Evolutionary conservation across 2,113 vertebrate species (phyloP).

Genomic region (Turnix velox): DNA sequence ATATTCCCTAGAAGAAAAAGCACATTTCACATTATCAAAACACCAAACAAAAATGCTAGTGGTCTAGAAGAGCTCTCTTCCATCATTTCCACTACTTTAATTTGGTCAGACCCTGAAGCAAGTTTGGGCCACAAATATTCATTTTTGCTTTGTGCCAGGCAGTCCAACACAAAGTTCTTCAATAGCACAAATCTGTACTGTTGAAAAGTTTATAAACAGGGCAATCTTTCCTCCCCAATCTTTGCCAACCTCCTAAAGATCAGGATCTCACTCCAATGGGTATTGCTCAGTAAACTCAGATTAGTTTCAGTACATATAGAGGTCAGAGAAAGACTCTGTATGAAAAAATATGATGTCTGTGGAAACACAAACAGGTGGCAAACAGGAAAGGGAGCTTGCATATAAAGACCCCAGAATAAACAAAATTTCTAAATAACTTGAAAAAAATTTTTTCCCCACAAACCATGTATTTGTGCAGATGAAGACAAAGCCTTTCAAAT

Average conservation of each 20-base stretch:
- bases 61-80: background rate
- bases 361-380: background rate
- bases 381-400: background rate
- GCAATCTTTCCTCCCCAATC: background rate
- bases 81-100: background rate
- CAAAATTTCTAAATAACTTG: background rate
- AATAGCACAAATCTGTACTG: background rate
- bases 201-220: background rate
- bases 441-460: background rate
- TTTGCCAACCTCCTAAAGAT: background rate
- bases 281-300: background rate
- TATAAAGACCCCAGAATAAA: background rate
- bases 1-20: constrained; percentile 83
- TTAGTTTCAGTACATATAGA: background rate
- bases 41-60: background rate
- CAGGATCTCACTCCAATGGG: background rate
- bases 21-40: background rate
- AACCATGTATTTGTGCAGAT: background rate
- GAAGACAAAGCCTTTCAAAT: background rate
- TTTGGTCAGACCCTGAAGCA: background rate
- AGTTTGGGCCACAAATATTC: background rate
- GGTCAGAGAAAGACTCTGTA: background rate
- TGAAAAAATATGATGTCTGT: background rate
- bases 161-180: background rate
- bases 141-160: background rate